phyloP scores from a whole-genome alignment of 1,140 invertebrate genomes.

The Hylaeus volcanicus region DNA sequence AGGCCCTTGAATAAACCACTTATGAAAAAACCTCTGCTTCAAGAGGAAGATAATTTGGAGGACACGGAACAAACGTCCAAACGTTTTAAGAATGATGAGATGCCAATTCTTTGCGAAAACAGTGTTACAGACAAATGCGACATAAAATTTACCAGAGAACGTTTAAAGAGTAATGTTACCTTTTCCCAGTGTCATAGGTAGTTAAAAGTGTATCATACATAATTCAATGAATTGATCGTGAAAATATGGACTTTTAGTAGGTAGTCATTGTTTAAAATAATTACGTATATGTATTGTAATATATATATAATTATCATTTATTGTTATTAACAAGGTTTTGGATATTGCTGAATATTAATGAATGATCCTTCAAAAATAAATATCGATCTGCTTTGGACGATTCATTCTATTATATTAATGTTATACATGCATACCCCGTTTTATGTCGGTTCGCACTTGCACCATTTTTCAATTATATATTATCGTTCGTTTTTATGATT shows the following conservation, averaged over 20 bases:
- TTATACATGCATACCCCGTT: too few species aligned
- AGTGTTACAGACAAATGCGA: not conserved
- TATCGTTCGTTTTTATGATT: too few species aligned
- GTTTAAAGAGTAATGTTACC: not conserved
- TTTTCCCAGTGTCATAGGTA: constrained; percentile 25
- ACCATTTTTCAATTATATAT: too few species aligned
- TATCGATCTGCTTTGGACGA: too few species aligned
- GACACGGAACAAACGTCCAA: constrained; percentile 12
- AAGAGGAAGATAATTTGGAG: constrained; percentile 22
- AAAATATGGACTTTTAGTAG: not conserved
- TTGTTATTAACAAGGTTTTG: too few species aligned
- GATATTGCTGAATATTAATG: too few species aligned
- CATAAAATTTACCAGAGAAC: not conserved
- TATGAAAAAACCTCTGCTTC: not conserved
- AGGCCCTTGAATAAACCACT: constrained; percentile 22
- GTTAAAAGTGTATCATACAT: not conserved
- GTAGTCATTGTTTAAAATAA: not conserved
- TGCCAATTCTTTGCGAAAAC: constrained; percentile 5
- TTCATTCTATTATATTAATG: too few species aligned
- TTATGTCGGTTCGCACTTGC: too few species aligned
- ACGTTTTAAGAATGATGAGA: constrained; percentile 21
- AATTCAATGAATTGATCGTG: not conserved
- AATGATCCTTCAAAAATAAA: too few species aligned
- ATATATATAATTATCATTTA: too few species aligned
- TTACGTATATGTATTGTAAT: too few species aligned